These are phyloP conservation scores for Argynnis bischoffii DNA, from an alignment of 2,888 invertebrate genomes.

Conservation along the genomic window DNA sequence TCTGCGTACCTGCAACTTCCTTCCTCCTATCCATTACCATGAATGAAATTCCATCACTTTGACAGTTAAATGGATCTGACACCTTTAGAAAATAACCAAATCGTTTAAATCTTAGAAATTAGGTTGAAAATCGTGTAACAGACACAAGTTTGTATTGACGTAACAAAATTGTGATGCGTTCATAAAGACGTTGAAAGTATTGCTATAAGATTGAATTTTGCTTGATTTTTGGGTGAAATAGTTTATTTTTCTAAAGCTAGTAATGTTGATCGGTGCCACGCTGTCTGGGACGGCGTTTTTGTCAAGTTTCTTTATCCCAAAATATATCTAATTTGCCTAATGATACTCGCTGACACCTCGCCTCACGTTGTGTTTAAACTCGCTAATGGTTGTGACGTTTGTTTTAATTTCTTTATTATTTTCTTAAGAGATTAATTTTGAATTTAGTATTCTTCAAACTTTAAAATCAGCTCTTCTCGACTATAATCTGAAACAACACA, in stretches of 20 bases:
- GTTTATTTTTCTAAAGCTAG: slow-evolving; percentile 35
- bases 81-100: slow-evolving; percentile 50
- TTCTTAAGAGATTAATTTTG: slow-evolving; percentile 19
- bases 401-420: slow-evolving; percentile 21
- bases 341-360: slow-evolving; percentile 57
- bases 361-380: slow-evolving; percentile 12
- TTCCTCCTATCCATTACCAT: slow-evolving; percentile 78
- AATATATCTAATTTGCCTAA: slow-evolving; percentile 52
- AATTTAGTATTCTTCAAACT: neutral
- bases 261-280: slow-evolving; percentile 67
- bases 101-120: slow-evolving; percentile 33
- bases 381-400: slow-evolving; percentile 23
- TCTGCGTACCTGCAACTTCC: slow-evolving; percentile 79
- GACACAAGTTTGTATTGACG: slow-evolving; percentile 36
- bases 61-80: slow-evolving; percentile 73
- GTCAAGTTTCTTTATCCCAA: slow-evolving; percentile 45
- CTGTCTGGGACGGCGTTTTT: slow-evolving; percentile 65
- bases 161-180: slow-evolving; percentile 33
- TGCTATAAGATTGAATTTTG: slow-evolving; percentile 30
- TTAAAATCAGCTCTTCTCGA: neutral
- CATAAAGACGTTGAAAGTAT: slow-evolving; percentile 10
- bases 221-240: slow-evolving; percentile 40
- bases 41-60: slow-evolving; percentile 73
- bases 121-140: slow-evolving; percentile 42
- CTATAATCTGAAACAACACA: neutral